A percentile compares a stretch with the other conserved stretches of the same genome.
These are phyloP conservation scores for Heliconius hortense DNA, from an alignment of 2,888 invertebrate genomes.

Conservation along the genomic window DNA sequence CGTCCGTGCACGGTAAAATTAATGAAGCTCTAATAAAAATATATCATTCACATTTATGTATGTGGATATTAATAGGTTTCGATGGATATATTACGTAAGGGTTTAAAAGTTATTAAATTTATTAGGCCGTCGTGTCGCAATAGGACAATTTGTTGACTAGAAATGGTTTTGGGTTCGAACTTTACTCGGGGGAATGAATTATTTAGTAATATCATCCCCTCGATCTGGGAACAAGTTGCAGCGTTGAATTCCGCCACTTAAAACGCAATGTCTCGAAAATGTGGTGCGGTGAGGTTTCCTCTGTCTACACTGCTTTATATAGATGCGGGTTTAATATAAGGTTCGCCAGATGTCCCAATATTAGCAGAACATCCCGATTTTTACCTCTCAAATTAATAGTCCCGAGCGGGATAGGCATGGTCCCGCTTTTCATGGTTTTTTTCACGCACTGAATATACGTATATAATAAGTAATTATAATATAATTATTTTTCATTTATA, in stretches of 20 bases:
- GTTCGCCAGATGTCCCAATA: too few relatives aligned
- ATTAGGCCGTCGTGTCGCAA: constrained; percentile 30
- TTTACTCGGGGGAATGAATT: not conserved
- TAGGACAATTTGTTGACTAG: not conserved
- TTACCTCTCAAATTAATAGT: too few relatives aligned
- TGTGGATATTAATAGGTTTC: constrained; percentile 43
- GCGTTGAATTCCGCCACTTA: not conserved
- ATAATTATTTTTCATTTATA: too few relatives aligned
- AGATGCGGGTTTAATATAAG: too few relatives aligned
- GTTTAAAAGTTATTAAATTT: constrained; percentile 36
- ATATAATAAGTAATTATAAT: too few relatives aligned
- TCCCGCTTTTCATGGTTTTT: too few relatives aligned
- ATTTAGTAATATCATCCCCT: not conserved
- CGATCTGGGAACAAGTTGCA: not conserved
- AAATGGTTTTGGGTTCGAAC: constrained; percentile 34
- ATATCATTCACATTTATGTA: constrained; percentile 44
- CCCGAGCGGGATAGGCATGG: too few relatives aligned
- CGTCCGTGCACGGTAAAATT: constrained; percentile 6
- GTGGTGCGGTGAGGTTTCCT: not conserved
- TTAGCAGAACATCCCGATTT: too few relatives aligned
- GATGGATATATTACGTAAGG: constrained; percentile 40
- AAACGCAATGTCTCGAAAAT: not conserved
- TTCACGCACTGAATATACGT: too few relatives aligned
- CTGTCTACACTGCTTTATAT: not conserved
- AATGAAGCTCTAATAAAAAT: constrained; percentile 44